Evolutionary conservation across 2,888 invertebrate genomes (phyloP), one percentile per base, ranked within the genome.

Genomic region (Macrosoma leucophasiata): DNA sequence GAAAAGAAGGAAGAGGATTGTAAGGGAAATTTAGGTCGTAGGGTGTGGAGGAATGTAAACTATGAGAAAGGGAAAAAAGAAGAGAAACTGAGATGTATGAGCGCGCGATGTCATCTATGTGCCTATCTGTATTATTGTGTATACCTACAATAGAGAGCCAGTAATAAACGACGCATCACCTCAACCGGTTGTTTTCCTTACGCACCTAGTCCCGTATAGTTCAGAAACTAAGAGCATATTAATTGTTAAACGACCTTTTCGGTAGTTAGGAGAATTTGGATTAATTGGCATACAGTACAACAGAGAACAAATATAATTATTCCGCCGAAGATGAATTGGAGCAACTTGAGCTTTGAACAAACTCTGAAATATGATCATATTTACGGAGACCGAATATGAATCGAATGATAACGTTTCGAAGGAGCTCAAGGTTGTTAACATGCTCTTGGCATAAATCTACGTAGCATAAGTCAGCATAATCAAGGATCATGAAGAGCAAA

Each of bases 251-350:
- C 5, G 3, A 6, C 5, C 3, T n/a, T 19, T 28, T 13, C 19
- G 19, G 19, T 20, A 28, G 2, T 12, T 8, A 10, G 28, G 19
- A 18, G 12, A 28, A 9, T n/a, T 5, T 2, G 28, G n/a, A 28
- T 11, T 9, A 28, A 19, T 28, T 8, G 20, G n/a, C n/a, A 20
- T 13, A 13, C 19, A 28, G 5, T 28, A 28, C 18, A 28, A 5
- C 2, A 19, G 5, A 13, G 6, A 8, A 4, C 18, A 13, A 12
- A 19, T 28, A 4, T 13, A 13, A 19, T 18, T 19, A 11, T 18
- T 18, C 11, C 28, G 28, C 19, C 28, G 19, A 19, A 19, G 19
- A 13, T 6, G 19, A 13, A 28, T 28, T 2, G 28, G n/a, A 28
- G 20, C 19, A 13, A 28, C n/a, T 28, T 19, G 1, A 28, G 10